Evolutionary conservation across 1,140 invertebrate species (phyloP).

Genomic region (Drosophila nebulosa): DNA sequence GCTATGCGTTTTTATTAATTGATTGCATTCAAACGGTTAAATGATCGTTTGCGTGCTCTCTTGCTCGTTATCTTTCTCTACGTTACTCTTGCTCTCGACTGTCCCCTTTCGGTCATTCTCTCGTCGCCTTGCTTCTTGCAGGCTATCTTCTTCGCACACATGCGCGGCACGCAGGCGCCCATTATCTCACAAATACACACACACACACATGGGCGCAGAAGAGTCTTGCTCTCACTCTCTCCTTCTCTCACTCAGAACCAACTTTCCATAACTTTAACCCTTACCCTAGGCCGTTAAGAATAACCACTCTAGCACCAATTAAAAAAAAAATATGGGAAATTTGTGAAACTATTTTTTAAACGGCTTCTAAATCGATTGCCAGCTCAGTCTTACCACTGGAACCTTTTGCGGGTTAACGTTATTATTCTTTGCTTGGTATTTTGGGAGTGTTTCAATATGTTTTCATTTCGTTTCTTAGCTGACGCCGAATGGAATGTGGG

Average conservation of each 20-base stretch:
- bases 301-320: not conserved
- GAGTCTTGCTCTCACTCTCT: conserved; percentile 9
- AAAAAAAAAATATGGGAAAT: too few relatives aligned
- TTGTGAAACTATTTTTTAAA: too few relatives aligned
- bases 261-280: not conserved
- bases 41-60: conserved; percentile 23
- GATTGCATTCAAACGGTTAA: not conserved
- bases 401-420: not conserved
- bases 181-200: conserved; percentile 54
- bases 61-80: conserved; percentile 32
- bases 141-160: conserved; percentile 3
- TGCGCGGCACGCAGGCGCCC: conserved; percentile 14
- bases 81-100: conserved; percentile 36
- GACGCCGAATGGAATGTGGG: conserved; percentile 33
- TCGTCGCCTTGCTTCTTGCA: not conserved
- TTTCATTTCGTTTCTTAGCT: conserved; percentile 6
- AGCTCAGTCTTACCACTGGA: not conserved
- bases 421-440: not conserved
- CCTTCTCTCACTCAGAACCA: not conserved
- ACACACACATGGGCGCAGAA: conserved; percentile 6
- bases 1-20: not conserved
- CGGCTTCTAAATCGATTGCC: not conserved
- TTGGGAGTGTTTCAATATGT: not conserved
- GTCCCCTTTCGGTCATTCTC: not conserved
- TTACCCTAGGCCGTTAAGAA: not conserved